phyloP scores from a whole-genome alignment of 92 coral and sea anemone genomes.

The Phenganax marumi region DNA sequence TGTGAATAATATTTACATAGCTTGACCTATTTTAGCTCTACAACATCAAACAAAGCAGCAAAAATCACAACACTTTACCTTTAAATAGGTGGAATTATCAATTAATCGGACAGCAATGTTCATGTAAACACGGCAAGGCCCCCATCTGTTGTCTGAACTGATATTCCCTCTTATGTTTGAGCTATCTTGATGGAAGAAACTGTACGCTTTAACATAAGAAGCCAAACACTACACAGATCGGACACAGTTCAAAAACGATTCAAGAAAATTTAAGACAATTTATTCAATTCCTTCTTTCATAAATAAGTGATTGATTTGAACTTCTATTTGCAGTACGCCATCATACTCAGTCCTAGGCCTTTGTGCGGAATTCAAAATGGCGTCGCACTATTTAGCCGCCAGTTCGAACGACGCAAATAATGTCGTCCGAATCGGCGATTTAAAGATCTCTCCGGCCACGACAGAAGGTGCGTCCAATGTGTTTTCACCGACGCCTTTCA shows the following conservation, averaged over 20 bases:
- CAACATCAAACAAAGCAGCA: not conserved
- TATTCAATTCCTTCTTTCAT: not conserved
- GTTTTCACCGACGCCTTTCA: slow-evolving; percentile 89
- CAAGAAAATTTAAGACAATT: not conserved
- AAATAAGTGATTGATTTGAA: too few species aligned
- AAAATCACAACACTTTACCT: slow-evolving; percentile 14
- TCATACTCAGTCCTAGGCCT: too few species aligned
- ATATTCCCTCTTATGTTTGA: not conserved
- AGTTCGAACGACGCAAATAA: slow-evolving; percentile 27
- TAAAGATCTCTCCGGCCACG: slow-evolving; percentile 80
- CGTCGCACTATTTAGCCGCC: too few species aligned
- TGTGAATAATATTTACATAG: too few species aligned
- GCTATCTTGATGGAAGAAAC: not conserved
- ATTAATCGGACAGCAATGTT: not conserved
- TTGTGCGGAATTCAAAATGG: too few species aligned
- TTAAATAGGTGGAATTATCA: slow-evolving; percentile 14
- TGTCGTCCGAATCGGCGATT: slow-evolving; percentile 81
- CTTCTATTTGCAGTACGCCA: too few species aligned
- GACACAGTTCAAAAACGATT: not conserved
- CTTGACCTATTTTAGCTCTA: not conserved
- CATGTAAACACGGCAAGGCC: not conserved
- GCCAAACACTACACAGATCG: not conserved
- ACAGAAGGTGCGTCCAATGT: slow-evolving; percentile 98
- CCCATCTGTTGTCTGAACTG: slow-evolving; percentile 9
- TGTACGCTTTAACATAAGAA: not conserved